Percentiles rank a stretch among this genome's conserved stretches.
phyloP scores from a whole-genome alignment of 2,797 vertebrate genomes.

The Stomatorhinus walkeri region DNA sequence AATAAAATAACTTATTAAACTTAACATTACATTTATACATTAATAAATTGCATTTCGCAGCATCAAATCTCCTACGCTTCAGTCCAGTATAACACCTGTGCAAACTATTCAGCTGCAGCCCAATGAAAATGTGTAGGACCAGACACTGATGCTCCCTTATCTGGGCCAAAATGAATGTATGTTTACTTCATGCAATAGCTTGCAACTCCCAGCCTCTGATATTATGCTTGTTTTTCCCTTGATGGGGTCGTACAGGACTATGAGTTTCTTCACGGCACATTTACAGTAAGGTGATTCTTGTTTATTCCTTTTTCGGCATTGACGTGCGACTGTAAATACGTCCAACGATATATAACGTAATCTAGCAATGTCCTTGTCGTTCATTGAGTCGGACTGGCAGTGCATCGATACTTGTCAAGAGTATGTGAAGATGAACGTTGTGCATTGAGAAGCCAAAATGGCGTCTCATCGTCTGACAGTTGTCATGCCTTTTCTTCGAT shows the following conservation, averaged over 20 bases:
- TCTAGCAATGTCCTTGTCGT: neutral
- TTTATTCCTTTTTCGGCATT: slow-evolving; percentile 25
- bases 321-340: slow-evolving; percentile 2
- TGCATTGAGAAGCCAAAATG: slow-evolving; percentile 7
- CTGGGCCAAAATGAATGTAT: neutral
- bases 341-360: neutral
- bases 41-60: slow-evolving; percentile 56
- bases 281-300: slow-evolving; percentile 10
- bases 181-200: slow-evolving; percentile 14
- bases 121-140: slow-evolving; percentile 41
- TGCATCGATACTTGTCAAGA: slow-evolving; percentile 10
- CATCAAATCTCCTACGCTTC: slow-evolving; percentile 48
- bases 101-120: slow-evolving; percentile 55
- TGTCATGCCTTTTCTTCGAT: neutral
- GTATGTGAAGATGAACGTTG: neutral
- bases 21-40: slow-evolving; percentile 62
- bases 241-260: slow-evolving; percentile 20
- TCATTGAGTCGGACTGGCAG: slow-evolving; percentile 6
- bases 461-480: neutral
- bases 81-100: slow-evolving; percentile 59
- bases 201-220: neutral
- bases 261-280: slow-evolving; percentile 16
- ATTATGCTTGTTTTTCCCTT: neutral
- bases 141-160: slow-evolving; percentile 37
- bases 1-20: slow-evolving; percentile 76